Base-by-base conservation (phyloP, 2,888 invertebrate species). In the Spodoptera picta region DNA sequence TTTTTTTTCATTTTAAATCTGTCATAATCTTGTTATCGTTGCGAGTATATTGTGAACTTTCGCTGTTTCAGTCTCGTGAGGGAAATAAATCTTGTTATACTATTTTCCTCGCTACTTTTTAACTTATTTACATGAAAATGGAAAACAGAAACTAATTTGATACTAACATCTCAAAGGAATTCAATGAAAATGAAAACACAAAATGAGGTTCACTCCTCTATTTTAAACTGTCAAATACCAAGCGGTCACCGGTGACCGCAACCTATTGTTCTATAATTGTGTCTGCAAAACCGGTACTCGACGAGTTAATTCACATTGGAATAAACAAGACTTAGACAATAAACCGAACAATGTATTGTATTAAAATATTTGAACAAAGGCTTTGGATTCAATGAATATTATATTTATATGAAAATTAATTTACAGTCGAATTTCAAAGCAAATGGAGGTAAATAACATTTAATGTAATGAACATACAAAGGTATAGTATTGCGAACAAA, bases 61-160 rank as follows among this genome's bases (percentile, higher is more conserved):
- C 42, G 27, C 12, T 6, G 9, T 52, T 19, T 44, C 9, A 27
- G n/a, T 14, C 2, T 23, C 12, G 24, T 3, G 9, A 9, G 4
- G 48, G 48, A 59, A 43, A 58, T n/a, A n/a, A 67, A n/a, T 31
- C 1, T 12, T 44, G 4, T 19, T 41, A 36, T 44, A 44, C 5
- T 31, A 46, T 52, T 3, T 46, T 52, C 55, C 59, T 60, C 69
- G 31, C 65, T 65, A 65, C 69, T 69, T 74, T 73, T 72, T 55
- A 80, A 66, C 44, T 53, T 72, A 83, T 82, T 80, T 82, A 73
- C 79, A 81, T 83, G 71, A 79, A 76, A 80, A 81, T 84, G 73
- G 77, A 74, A 75, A 77, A 52, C 65, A 63, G 73, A 81, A 83
- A 79, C 75, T 80, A 82, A 84, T 83, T 82, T 82, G 50, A 49